A percentile compares a stretch with the other conserved stretches of the same genome.
Evolutionary conservation across 1,140 invertebrate genomes (phyloP).

Genomic region (Bombus picipes): DNA sequence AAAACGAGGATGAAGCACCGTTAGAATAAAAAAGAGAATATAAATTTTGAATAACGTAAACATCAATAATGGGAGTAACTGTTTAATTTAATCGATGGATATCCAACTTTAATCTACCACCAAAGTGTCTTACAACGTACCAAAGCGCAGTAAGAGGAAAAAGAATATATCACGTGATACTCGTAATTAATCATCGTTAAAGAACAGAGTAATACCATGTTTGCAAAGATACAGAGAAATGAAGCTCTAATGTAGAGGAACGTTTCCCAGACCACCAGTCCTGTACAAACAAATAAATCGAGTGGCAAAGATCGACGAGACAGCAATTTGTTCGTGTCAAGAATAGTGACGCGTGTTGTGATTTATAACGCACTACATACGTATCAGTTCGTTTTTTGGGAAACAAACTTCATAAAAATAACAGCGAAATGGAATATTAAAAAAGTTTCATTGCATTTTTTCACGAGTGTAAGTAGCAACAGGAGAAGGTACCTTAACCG

Average conservation of each 20-base stretch:
- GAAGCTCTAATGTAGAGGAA: not conserved
- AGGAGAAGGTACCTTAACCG: conserved; percentile 9
- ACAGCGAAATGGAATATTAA: not conserved
- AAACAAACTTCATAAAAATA: not conserved
- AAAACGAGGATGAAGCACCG: not conserved
- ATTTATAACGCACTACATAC: not conserved
- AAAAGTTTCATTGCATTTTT: not conserved
- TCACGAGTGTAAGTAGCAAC: not conserved
- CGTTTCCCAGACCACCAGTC: not conserved
- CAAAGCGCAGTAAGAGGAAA: not conserved
- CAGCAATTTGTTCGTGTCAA: not conserved
- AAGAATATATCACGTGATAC: not conserved
- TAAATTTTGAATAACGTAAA: not conserved
- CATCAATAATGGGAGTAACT: not conserved
- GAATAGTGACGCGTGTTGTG: not conserved
- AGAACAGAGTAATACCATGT: not conserved
- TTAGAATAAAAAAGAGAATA: not conserved
- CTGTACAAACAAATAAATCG: not conserved
- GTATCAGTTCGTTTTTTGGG: not conserved
- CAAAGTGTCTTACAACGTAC: not conserved
- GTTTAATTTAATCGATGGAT: not conserved
- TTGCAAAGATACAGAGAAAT: not conserved
- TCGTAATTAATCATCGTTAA: not conserved
- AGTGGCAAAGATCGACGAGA: not conserved
- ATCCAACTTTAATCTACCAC: not conserved